Evolutionary conservation across 1,140 invertebrate genomes (phyloP).

Genomic region (Bombus soroeensis): DNA sequence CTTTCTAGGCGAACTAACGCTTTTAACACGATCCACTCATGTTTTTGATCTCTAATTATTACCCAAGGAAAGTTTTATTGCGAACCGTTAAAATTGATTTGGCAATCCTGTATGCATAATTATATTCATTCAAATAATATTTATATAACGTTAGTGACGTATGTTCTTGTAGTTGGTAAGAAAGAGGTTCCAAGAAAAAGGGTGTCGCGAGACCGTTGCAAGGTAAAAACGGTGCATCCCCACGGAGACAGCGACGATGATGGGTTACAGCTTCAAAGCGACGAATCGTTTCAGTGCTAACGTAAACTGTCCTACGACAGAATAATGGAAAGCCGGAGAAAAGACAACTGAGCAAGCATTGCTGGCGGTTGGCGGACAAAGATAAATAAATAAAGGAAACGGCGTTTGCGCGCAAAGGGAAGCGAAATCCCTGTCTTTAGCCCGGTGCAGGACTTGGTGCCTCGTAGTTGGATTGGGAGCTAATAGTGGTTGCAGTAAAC

Average conservation of each 20-base stretch:
- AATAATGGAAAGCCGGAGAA: conserved; percentile 61
- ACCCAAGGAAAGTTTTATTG: too few relatives aligned
- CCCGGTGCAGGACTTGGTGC: conserved; percentile 37
- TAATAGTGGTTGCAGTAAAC: conserved; percentile 76
- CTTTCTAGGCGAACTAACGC: too few relatives aligned
- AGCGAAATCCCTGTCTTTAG: conserved; percentile 75
- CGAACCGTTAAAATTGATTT: too few relatives aligned
- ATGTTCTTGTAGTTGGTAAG: neutral
- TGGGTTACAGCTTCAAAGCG: conserved; percentile 60
- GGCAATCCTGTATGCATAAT: too few relatives aligned
- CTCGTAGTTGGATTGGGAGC: conserved; percentile 60
- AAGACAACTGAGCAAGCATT: conserved; percentile 45
- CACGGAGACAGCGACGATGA: conserved; percentile 19
- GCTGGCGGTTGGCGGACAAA: conserved; percentile 66
- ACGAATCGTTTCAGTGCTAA: conserved; percentile 56
- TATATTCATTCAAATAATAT: too few relatives aligned
- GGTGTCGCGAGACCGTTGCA: neutral
- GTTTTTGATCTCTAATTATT: too few relatives aligned
- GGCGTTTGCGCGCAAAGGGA: conserved; percentile 71
- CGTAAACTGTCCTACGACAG: conserved; percentile 65
- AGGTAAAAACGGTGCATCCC: neutral
- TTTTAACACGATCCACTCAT: too few relatives aligned
- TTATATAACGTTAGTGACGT: neutral
- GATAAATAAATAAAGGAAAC: conserved; percentile 79
- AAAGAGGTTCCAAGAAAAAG: neutral